Percentiles rank a stretch among this genome's conserved stretches.
phyloP scores from a whole-genome alignment of 2,797 vertebrate genomes.

The Brotula barbata region DNA sequence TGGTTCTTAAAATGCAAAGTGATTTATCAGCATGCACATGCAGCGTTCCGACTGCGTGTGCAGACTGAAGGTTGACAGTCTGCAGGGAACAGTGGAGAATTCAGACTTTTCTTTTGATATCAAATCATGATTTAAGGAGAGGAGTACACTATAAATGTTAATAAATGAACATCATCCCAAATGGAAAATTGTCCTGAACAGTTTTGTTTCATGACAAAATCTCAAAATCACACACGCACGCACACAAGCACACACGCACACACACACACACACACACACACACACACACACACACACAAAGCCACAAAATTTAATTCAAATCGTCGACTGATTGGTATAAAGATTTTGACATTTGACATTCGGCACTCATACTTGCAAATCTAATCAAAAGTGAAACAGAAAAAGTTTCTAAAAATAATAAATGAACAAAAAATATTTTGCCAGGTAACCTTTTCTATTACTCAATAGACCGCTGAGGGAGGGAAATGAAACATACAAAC shows the following conservation, averaged over 20 bases:
- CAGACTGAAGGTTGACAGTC: constrained; percentile 3
- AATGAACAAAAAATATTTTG: neutral
- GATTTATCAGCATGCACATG: neutral
- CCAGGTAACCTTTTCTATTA: constrained; percentile 4
- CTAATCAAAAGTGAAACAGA: constrained; percentile 7
- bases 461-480: constrained; percentile 18
- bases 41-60: neutral
- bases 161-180: neutral
- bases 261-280: too few species aligned
- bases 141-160: neutral
- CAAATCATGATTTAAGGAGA: neutral
- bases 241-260: too few species aligned
- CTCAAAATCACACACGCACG: neutral
- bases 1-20: neutral
- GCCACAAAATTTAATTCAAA: too few species aligned
- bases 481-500: constrained; percentile 4
- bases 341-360: too few species aligned
- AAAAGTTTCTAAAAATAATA: neutral
- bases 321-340: too few species aligned
- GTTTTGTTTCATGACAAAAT: constrained; percentile 9
- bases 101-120: constrained; percentile 24
- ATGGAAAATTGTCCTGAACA: constrained; percentile 6
- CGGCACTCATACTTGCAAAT: neutral
- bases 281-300: too few species aligned
- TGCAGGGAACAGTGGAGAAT: constrained; percentile 2